Base-by-base conservation (phyloP, 2,113 vertebrate genomes). In the Tragelaphus buxtoni region DNA sequence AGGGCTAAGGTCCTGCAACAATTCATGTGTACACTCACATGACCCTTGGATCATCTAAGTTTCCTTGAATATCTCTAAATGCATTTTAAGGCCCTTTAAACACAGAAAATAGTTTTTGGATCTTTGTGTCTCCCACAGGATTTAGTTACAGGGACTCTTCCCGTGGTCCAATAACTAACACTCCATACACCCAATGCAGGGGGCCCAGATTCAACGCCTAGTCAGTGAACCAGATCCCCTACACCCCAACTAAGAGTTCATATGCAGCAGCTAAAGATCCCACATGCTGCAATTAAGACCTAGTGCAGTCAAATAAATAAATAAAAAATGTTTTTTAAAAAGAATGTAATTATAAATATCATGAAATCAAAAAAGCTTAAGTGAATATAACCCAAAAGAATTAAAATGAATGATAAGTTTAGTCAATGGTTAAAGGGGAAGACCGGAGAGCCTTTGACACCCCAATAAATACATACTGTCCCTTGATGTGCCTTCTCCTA, bases 271-370 rank as follows among this genome's bases (percentile, higher is more conserved):
- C 65, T 72, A 11, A 72, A 72, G 20, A 72, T 26, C 69, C 39
- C 22, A 42, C 69, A 42, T 26, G 69, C 69, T 42, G 39, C 69
- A 74, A 13, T 42, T 39, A 42, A 42, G 39, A 42, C 69, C 22
- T 4, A 13, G 22, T 26, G 11, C 39, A 74, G 69, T 42, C 69
- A 42, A 42, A 42, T 0, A 74, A 22, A 74, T 74, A 74, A 26
- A 42, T 11, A 35, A 10, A 69, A 72, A 65, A 65, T 20, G n/a
- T 20, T 72, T 72, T 72, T 39, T 39, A 0, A 24, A 72, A 72
- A 72, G 7, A 95, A 69, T 60, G 74, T 85, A 95, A 85, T 81
- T 93, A 65, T 32, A 95, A 96, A 61, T 87, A 87, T 24, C 24
- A 1, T 30, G 20, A 82, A 89, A 45, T 83, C 0, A n/a, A n/a